phyloP scores from a whole-genome alignment of 2,888 invertebrate genomes.

The Drosophila leonis region DNA sequence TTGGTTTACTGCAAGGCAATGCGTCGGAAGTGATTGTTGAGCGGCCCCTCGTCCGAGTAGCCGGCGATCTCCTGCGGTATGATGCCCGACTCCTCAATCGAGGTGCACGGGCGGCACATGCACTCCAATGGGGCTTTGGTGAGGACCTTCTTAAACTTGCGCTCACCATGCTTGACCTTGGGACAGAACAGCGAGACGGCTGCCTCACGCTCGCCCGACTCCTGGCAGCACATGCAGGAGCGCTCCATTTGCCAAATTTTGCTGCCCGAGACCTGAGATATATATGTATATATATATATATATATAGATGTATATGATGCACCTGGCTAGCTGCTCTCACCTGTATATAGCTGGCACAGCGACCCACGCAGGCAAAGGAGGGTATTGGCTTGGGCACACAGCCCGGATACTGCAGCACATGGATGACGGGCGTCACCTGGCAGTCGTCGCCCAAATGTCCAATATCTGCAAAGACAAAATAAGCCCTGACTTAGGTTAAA shows the following conservation, averaged over 20 bases:
- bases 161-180: conserved; percentile 93
- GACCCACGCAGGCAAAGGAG: conserved; percentile 96
- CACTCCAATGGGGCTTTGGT: conserved; percentile 97
- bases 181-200: conserved; percentile 95
- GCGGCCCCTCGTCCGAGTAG: conserved; percentile 92
- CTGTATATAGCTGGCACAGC: conserved; percentile 96
- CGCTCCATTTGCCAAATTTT: conserved; percentile 99
- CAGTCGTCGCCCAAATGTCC: conserved; percentile 90
- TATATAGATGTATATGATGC: too few species aligned
- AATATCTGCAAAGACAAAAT: conserved; percentile 68
- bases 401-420: conserved; percentile 95
- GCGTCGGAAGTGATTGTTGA: conserved; percentile 92
- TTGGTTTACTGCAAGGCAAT: conserved; percentile 87
- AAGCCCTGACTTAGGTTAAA: background rate
- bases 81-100: conserved; percentile 94
- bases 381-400: conserved; percentile 97
- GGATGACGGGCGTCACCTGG: conserved; percentile 95
- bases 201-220: conserved; percentile 96
- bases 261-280: conserved; percentile 97
- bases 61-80: conserved; percentile 96
- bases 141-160: conserved; percentile 94
- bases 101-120: conserved; percentile 97
- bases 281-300: too few species aligned
- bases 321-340: conserved; percentile 85
- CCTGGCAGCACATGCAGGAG: conserved; percentile 98